phyloP scores from a whole-genome alignment of 2,797 vertebrate genomes.

The Cichlasoma orientale region DNA sequence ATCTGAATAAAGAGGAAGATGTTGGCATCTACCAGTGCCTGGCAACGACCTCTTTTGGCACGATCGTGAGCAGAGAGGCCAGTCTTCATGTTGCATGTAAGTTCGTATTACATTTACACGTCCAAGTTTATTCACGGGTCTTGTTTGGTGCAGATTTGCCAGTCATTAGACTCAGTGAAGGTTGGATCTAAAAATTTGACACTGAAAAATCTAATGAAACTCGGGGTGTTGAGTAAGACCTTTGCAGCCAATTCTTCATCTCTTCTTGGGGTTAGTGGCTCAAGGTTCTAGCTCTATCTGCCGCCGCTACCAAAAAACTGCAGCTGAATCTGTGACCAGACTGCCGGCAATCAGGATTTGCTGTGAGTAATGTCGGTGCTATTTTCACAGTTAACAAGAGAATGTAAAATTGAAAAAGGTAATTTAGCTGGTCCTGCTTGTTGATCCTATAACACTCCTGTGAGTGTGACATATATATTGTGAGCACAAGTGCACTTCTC shows the following conservation, averaged over 20 bases:
- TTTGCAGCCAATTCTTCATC: not conserved
- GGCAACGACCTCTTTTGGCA: conserved; percentile 92
- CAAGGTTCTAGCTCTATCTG: not conserved
- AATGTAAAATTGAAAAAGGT: not conserved
- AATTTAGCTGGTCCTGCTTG: not conserved
- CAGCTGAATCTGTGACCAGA: not conserved
- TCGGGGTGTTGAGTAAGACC: not conserved
- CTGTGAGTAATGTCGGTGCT: not conserved
- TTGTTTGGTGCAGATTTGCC: not conserved
- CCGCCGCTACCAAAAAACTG: not conserved
- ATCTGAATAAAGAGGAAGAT: conserved; percentile 89
- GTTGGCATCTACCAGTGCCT: conserved; percentile 92
- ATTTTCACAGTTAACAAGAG: not conserved
- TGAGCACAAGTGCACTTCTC: not conserved
- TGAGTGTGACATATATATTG: not conserved
- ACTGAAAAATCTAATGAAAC: not conserved
- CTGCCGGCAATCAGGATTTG: not conserved
- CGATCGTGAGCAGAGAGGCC: conserved; percentile 91
- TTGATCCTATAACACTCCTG: not conserved
- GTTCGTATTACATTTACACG: conserved; percentile 61
- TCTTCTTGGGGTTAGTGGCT: not conserved
- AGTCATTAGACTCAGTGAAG: not conserved
- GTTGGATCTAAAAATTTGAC: not conserved
- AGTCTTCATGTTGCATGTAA: conserved; percentile 94
- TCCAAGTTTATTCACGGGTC: not conserved